Conservation (phyloP, 2,797 vertebrate species). For the Hoplostethus mediterraneus region DNA sequence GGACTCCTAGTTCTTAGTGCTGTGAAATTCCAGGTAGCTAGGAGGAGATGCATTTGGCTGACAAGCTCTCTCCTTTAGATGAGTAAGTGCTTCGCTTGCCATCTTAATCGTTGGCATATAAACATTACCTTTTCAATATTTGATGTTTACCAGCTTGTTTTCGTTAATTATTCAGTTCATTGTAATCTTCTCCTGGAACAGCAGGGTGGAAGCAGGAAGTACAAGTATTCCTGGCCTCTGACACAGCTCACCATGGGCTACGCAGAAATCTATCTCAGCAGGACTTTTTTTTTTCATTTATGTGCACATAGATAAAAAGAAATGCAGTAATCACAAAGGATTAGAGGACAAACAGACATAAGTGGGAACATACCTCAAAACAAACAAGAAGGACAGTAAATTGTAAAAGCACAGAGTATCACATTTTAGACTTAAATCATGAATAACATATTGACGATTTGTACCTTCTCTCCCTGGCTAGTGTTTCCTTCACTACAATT, state of each 20-base stretch:
- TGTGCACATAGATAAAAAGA: neutral
- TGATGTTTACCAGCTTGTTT: slow-evolving; percentile 85
- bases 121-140: slow-evolving; percentile 85
- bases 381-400: neutral
- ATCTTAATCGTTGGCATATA: slow-evolving; percentile 80
- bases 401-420: neutral
- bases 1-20: slow-evolving; percentile 53
- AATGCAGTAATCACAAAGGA: neutral
- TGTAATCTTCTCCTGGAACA: slow-evolving; percentile 79
- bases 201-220: slow-evolving; percentile 67
- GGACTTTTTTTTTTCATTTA: neutral
- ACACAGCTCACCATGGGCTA: slow-evolving; percentile 37
- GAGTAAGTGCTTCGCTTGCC: slow-evolving; percentile 79
- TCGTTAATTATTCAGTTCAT: slow-evolving; percentile 84
- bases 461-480: neutral
- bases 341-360: neutral
- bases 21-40: slow-evolving; percentile 72
- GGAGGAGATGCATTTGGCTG: slow-evolving; percentile 74
- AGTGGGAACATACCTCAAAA: neutral
- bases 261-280: neutral
- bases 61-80: slow-evolving; percentile 69
- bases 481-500: neutral
- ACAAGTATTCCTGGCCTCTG: slow-evolving; percentile 60
- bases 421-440: neutral
- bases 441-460: neutral